Conservation (phyloP, 2,113 vertebrate species). For the Quiscalus mexicanus region DNA sequence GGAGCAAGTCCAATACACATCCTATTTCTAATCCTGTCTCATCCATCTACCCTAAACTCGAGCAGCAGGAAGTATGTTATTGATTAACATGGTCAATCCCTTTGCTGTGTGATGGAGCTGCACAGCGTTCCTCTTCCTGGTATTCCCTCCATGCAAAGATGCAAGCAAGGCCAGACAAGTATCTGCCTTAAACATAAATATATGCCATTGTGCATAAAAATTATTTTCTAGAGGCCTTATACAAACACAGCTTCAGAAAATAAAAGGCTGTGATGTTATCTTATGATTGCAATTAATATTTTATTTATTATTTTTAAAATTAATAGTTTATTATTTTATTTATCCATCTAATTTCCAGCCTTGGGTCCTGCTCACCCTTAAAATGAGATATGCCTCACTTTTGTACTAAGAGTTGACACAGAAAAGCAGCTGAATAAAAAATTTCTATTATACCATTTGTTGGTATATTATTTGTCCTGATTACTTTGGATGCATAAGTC, state of each 20-base stretch:
- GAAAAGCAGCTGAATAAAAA: background rate
- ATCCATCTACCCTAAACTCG: fast-evolving
- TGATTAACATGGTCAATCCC: background rate
- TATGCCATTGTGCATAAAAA: background rate
- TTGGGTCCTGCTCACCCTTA: background rate
- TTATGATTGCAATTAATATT: background rate
- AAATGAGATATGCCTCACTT: background rate
- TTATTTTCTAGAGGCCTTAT: background rate
- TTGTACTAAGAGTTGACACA: background rate
- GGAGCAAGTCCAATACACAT: background rate
- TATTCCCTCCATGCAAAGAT: background rate
- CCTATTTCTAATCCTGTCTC: background rate
- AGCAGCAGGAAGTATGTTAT: background rate
- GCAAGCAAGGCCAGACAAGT: background rate
- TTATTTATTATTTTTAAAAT: background rate
- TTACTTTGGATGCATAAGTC: background rate
- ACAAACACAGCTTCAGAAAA: background rate
- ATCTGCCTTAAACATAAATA: background rate
- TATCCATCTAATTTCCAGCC: background rate
- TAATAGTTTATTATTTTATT: background rate
- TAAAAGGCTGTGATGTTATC: background rate
- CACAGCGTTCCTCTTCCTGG: fast-evolving
- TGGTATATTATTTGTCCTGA: background rate
- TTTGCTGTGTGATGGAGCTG: background rate
- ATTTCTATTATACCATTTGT: background rate